Base-by-base conservation (phyloP, 2,113 vertebrate species). In the Vombatus ursinus region DNA sequence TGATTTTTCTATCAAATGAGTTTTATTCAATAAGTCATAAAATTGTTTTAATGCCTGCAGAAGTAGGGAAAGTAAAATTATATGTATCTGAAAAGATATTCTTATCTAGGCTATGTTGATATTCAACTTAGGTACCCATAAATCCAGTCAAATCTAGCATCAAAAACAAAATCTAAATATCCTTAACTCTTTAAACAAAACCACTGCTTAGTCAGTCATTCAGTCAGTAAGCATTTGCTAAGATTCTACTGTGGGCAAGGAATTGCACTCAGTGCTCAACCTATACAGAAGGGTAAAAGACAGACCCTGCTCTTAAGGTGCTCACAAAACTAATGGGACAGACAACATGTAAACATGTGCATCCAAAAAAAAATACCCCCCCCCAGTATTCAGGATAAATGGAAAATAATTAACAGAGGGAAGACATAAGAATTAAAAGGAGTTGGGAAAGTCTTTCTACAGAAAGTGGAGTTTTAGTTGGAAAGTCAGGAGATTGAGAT, bases 1-100 rank as follows among this genome's bases (percentile, higher is more conserved):
- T 97, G 51, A 97, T 95, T 98, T 97, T 97, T 8, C 95, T 97
- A 90, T 96, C 94, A 93, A 52, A 93, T 90, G 4, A 49, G 48
- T 68, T 25, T 49, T 93, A 98, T 96, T 96, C 91, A 95, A 50
- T 54, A 95, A 95, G 96, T 48, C 92, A n/a, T 16, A 77, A 31
- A 61, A 77, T 92, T 96, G 44, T 98, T 96, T 97, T 94, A 97
- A 44, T 95, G 90, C 94, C 54, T 97, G 1, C 1, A 22, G n/a
- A 77, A 91, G 54, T 50, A 92, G 26, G 95, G 68, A 25, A 8
- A 0, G 0, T 48, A 48, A 48, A 94, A 57, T 26, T 0, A 0
- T 90, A 25, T 97, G 91, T 90, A 96, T 97, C 50, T 94, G 26
- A 9, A 50, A 52, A 68, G 11, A 52, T 50, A 44, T 94, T 77